Conservation (phyloP, 2,113 vertebrate genomes). For the Brachirus orientalis region DNA sequence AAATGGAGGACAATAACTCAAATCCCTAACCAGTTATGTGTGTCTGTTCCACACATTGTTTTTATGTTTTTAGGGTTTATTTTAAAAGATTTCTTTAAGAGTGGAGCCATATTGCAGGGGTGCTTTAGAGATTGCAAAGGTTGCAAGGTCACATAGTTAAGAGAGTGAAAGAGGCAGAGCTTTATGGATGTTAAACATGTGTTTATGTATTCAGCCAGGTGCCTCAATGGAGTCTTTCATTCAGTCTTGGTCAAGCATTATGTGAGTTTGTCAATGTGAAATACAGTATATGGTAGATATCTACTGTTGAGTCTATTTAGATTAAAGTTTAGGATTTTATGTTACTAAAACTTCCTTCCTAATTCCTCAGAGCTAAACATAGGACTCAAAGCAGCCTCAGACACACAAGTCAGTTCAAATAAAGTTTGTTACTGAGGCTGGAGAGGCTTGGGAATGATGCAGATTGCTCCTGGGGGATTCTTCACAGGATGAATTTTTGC, state of each 20-base stretch:
- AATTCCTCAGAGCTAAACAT: too few species aligned
- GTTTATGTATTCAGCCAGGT: conserved; percentile 16
- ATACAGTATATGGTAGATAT: background rate
- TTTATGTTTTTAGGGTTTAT: conserved; percentile 23
- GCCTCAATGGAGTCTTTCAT: conserved; percentile 12
- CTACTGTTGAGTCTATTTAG: background rate
- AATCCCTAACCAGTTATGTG: conserved; percentile 21
- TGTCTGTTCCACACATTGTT: conserved; percentile 19
- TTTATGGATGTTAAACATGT: conserved; percentile 33
- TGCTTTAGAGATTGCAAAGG: conserved; percentile 19
- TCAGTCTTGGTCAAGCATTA: background rate
- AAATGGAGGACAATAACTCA: conserved; percentile 43
- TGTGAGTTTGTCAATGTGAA: conserved; percentile 1
- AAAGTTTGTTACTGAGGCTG: too few species aligned
- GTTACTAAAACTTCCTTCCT: too few species aligned
- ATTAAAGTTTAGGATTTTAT: background rate
- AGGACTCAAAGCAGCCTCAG: too few species aligned
- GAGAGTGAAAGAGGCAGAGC: conserved; percentile 4
- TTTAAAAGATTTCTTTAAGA: conserved; percentile 24
- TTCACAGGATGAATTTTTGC: too few species aligned
- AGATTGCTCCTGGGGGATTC: too few species aligned
- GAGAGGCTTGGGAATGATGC: too few species aligned
- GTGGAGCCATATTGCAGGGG: conserved; percentile 7
- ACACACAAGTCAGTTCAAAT: too few species aligned
- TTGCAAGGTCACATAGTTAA: conserved; percentile 28